Evolutionary conservation across 2,113 vertebrate genomes (phyloP).

Genomic region (Oceanites oceanicus): DNA sequence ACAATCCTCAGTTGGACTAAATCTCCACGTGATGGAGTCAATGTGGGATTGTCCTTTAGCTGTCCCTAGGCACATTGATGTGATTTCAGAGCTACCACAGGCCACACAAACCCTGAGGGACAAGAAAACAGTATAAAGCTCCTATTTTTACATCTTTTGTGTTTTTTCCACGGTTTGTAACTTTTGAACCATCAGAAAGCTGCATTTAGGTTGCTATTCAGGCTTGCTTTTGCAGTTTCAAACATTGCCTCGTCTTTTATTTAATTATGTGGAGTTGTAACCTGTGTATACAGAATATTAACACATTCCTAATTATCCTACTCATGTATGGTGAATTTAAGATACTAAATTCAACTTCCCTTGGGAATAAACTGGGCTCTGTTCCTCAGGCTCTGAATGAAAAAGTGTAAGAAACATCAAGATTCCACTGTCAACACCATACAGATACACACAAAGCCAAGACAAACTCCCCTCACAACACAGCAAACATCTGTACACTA

Average conservation of each 20-base stretch:
- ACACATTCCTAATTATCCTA: background rate
- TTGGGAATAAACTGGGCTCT: background rate
- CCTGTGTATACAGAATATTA: background rate
- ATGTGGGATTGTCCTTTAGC: background rate
- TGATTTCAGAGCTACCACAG: background rate
- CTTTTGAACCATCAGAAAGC: background rate
- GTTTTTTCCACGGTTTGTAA: background rate
- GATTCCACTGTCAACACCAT: constrained; percentile 27
- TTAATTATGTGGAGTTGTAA: background rate
- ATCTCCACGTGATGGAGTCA: background rate
- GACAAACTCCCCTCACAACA: constrained; percentile 15
- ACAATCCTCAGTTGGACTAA: background rate
- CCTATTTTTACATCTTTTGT: background rate
- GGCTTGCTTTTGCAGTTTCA: background rate
- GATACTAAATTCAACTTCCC: background rate
- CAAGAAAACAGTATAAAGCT: background rate
- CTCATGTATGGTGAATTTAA: background rate
- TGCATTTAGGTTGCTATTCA: background rate
- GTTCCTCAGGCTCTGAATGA: background rate
- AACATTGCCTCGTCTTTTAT: background rate
- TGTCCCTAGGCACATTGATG: background rate
- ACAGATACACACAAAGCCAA: constrained; percentile 2
- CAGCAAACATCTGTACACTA: background rate
- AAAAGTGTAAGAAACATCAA: constrained; percentile 13
- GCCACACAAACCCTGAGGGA: background rate